Evolutionary conservation across 2,888 invertebrate species (phyloP), one percentile per base, ranked within the genome.

Genomic region (Frankliniella intonsa): DNA sequence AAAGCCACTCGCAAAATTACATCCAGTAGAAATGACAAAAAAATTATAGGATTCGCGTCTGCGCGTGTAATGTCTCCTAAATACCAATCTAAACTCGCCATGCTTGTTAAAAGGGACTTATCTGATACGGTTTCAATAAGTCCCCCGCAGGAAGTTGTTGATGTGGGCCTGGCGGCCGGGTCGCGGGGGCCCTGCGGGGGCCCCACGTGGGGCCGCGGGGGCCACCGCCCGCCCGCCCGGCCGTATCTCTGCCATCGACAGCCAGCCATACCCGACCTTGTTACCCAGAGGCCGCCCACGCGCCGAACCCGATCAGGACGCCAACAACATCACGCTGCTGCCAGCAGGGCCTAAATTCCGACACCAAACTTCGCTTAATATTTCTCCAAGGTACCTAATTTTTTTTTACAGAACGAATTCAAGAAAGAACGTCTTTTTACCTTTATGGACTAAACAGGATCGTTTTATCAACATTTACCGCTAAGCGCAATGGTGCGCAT

Each of bases 251-350:
- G 38, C 2, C 38, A 38, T 38, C 38, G 38, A 38, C 38, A 38
- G 38, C 14, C 69, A 22, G 69, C 25, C 22, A 38, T 38, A 3
- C 1, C 22, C 25, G 69, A 22, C 69, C 69, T 76, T 76, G 69
- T 22, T 76, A 76, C 25, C 69, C 22, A 25, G 22, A 76, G 69
- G 22, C 69, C 69, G 69, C 69, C 69, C 69, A 76, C 69, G 69
- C 38, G 38, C 38, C 38, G 38, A 38, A 38, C 38, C 3, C 38
- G 38, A 38, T 38, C 38, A 5, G 38, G 38, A 38, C 38, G 5
- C 38, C 3, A 38, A 38, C 38, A 25, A 12, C 69, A 22, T n/a
- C 55, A 14, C 14, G 55, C 55, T 19, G 5, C 12, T 55, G 55
- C n/a, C n/a, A n/a, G 55, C 19, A 19, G 55, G 55, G 55, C 19